Base-by-base conservation (phyloP, 2,888 invertebrate genomes). In the Stenurella melanura region DNA sequence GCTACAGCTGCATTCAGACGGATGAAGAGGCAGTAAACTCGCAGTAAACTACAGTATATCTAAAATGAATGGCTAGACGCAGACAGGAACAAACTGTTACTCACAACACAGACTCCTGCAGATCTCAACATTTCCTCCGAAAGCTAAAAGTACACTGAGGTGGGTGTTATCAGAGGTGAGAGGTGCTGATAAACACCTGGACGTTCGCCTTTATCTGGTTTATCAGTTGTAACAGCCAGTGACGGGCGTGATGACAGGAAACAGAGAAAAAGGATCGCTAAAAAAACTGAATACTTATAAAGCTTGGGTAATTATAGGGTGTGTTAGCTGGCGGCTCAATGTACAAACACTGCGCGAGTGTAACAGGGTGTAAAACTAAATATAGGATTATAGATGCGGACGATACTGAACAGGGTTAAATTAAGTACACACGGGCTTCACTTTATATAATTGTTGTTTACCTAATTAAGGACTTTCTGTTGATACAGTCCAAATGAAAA, bases 1-100 rank as follows among this genome's bases (percentile, higher is more conserved):
- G 78, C 69, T 75, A 72, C 80, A 79, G 81, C 81, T 81, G 81
- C 80, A 81, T 78, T 77, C 72, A 74, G 75, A 72, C 72, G 75
- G 64, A 61, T 64, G 66, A 15, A 63, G 56, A 56, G 69, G 74
- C 69, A 74, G 34, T 69, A 56, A 74, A 70, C 58, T 34, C 15
- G 60, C 34, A 34, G 34, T 58, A 58, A 70, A 60, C 68, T 21
- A 60, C 54, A 68, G 68, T 38, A 34, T 9, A 34, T 75, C 57
- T 70, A 18, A 57, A 38, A 64, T 64, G 66, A 50, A 66, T 38
- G 74, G 66, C 74, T 30, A 60, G 67, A 68, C 67, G 50, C 17
- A 60, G 67, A 68, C 67, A 60, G 67, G 58, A 74, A 74, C 56
- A 38, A 30, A 67, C 64, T 34, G n/a, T 12, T 57, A 38, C 73